A percentile compares a stretch with the other conserved stretches of the same genome.
phyloP scores from a whole-genome alignment of 1,140 invertebrate genomes.

The Aradophagus sp. region DNA sequence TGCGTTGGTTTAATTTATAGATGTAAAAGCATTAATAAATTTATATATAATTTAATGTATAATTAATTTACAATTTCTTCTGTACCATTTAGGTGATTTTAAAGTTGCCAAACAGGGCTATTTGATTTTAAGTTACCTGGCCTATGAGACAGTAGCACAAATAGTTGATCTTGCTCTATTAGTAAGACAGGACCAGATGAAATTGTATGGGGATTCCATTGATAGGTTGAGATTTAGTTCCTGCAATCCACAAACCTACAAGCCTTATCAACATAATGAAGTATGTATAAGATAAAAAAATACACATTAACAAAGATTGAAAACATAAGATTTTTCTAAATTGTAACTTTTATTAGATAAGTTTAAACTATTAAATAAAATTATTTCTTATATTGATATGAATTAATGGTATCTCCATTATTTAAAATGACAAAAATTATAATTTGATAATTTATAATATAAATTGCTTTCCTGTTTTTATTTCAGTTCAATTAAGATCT shows the following conservation, averaged over 20 bases:
- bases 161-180: conserved; percentile 80
- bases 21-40: conserved; percentile 15
- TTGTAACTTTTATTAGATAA: too few relatives aligned
- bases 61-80: background rate
- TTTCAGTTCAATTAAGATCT: conserved; percentile 1
- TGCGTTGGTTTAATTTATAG: background rate
- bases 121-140: conserved; percentile 79
- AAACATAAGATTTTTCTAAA: too few relatives aligned
- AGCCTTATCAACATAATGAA: conserved; percentile 70
- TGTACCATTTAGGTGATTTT: conserved; percentile 66
- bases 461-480: too few relatives aligned
- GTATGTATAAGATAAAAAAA: too few relatives aligned
- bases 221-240: conserved; percentile 69
- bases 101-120: conserved; percentile 74
- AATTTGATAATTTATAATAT: too few relatives aligned
- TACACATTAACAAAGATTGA: too few relatives aligned
- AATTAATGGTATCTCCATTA: too few relatives aligned
- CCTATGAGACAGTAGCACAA: conserved; percentile 81
- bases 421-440: too few relatives aligned
- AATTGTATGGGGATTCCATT: conserved; percentile 74
- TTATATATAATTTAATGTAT: background rate
- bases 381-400: too few relatives aligned
- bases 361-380: too few relatives aligned
- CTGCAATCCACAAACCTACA: conserved; percentile 71
- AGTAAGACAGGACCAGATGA: conserved; percentile 77